A percentile compares a stretch with the other conserved stretches of the same genome.
Evolutionary conservation across 2,113 vertebrate species (phyloP).

Genomic region (Peromyscus californicus): DNA sequence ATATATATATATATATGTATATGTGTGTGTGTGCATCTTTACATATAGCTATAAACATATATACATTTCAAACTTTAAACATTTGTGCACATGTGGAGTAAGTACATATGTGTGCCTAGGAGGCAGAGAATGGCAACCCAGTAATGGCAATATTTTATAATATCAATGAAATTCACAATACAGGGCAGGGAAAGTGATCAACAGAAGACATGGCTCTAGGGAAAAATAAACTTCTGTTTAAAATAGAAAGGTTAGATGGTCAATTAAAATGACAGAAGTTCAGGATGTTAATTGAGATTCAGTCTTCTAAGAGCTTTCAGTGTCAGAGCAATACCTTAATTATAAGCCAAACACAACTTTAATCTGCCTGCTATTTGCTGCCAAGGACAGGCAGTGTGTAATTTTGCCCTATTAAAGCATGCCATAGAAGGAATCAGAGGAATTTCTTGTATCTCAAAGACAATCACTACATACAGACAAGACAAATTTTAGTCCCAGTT

Average conservation of each 20-base stretch:
- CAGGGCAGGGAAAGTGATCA: background rate
- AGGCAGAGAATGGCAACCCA: background rate
- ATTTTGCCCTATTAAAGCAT: constrained; percentile 31
- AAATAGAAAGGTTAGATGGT: constrained; percentile 66
- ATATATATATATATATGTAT: background rate
- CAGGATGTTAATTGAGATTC: constrained; percentile 62
- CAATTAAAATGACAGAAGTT: constrained; percentile 62
- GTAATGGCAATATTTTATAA: background rate
- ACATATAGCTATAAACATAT: background rate
- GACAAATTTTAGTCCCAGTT: background rate
- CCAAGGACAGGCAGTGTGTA: background rate
- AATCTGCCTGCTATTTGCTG: constrained; percentile 39
- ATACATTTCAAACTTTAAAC: background rate
- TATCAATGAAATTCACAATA: background rate
- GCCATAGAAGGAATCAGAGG: background rate
- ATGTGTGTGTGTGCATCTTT: too few species aligned
- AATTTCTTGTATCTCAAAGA: background rate
- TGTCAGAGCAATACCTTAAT: constrained; percentile 71
- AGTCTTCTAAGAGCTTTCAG: constrained; percentile 73
- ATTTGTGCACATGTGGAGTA: background rate
- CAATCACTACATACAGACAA: background rate
- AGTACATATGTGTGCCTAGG: background rate
- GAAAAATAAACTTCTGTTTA: constrained; percentile 31
- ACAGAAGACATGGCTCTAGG: background rate
- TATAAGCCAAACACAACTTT: constrained; percentile 56